phyloP scores from a whole-genome alignment of 2,113 vertebrate species.

The Saccopteryx bilineata region DNA sequence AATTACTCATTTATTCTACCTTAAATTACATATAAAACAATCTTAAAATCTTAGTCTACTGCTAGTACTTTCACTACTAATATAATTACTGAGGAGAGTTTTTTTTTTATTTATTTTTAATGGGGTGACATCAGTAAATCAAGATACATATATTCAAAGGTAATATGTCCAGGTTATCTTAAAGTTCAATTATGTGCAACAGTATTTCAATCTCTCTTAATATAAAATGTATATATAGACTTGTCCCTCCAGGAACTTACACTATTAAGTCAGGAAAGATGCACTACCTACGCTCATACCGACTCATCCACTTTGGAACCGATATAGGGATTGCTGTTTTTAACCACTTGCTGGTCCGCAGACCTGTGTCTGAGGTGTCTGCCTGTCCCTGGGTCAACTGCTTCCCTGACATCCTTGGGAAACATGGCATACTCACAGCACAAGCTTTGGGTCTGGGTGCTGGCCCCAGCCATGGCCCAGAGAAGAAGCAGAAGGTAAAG shows the following conservation, averaged over 20 bases:
- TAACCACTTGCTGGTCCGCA: neutral
- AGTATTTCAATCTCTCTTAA: neutral
- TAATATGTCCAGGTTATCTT: too few relatives aligned
- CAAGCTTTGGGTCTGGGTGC: neutral
- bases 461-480: conserved; percentile 33
- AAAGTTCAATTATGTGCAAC: too few relatives aligned
- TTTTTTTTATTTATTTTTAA: too few relatives aligned
- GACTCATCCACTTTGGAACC: neutral
- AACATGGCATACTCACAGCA: conserved; percentile 74
- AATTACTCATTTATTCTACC: too few relatives aligned
- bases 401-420: neutral
- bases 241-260: neutral
- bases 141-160: too few relatives aligned
- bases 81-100: too few relatives aligned
- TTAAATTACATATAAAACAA: too few relatives aligned
- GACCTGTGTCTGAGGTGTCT: neutral
- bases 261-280: neutral
- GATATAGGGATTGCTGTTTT: neutral
- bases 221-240: neutral
- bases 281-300: neutral
- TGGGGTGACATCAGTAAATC: too few relatives aligned
- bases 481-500: conserved; percentile 56
- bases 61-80: too few relatives aligned
- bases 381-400: neutral
- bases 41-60: too few relatives aligned